Evolutionary conservation across 2,113 vertebrate species (phyloP).

Genomic region (Hemichromis elongatus): DNA sequence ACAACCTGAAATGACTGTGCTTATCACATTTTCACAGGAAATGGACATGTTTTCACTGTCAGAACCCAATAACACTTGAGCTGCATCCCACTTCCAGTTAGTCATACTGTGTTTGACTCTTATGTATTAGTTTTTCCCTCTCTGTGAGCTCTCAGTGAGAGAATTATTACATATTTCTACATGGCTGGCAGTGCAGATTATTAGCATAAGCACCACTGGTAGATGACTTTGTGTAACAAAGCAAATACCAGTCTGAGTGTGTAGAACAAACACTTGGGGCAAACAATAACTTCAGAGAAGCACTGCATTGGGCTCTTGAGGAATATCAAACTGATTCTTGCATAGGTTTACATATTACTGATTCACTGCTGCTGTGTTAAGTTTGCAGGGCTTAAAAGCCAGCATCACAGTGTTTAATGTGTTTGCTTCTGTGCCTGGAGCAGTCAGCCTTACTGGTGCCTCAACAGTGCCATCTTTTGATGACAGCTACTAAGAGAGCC

Average conservation of each 20-base stretch:
- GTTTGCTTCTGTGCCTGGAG: neutral
- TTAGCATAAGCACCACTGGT: constrained; percentile 33
- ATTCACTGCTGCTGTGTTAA: constrained; percentile 17
- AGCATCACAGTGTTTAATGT: neutral
- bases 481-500: neutral
- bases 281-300: constrained; percentile 35
- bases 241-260: constrained; percentile 40
- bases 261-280: constrained; percentile 49
- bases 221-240: constrained; percentile 56
- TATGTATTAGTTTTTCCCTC: constrained; percentile 39
- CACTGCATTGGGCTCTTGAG: constrained; percentile 26
- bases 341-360: constrained; percentile 36
- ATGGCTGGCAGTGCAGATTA: constrained; percentile 60
- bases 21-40: constrained; percentile 12
- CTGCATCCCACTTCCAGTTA: constrained; percentile 48
- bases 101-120: constrained; percentile 54
- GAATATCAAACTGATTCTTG: constrained; percentile 26
- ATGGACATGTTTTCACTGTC: neutral
- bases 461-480: constrained; percentile 74
- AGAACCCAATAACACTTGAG: constrained; percentile 31
- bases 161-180: constrained; percentile 66
- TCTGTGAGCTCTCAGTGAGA: constrained; percentile 54
- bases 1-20: neutral
- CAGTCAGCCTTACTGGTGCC: constrained; percentile 30
- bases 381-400: constrained; percentile 13